phyloP scores from a whole-genome alignment of 2,113 vertebrate genomes.

The Danionella cerebrum region DNA sequence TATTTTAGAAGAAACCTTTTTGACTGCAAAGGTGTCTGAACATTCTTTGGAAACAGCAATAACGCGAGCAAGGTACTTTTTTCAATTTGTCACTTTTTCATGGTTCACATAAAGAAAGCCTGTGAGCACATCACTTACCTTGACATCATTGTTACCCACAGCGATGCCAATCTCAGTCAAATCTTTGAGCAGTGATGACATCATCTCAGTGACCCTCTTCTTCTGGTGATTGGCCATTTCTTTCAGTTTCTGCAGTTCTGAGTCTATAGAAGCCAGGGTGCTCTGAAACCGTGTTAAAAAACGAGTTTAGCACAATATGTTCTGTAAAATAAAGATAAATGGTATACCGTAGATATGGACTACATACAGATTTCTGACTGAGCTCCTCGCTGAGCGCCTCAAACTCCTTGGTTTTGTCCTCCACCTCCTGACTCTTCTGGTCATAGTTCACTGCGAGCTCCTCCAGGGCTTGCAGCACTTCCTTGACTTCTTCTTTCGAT shows the following conservation, averaged over 20 bases:
- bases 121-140: conserved; percentile 61
- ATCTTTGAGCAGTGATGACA: conserved; percentile 94
- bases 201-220: conserved; percentile 95
- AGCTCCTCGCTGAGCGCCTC: conserved; percentile 91
- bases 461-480: conserved; percentile 92
- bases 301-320: too few relatives aligned
- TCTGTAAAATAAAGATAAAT: too few relatives aligned
- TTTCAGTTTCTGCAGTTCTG: conserved; percentile 94
- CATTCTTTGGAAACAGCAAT: too few relatives aligned
- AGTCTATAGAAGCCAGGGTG: conserved; percentile 85
- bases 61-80: too few relatives aligned
- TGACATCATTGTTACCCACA: conserved; percentile 93
- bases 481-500: conserved; percentile 96
- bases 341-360: too few relatives aligned
- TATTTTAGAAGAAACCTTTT: too few relatives aligned
- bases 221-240: conserved; percentile 98
- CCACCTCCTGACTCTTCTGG: conserved; percentile 96
- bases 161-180: conserved; percentile 93
- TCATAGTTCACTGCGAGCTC: conserved; percentile 97
- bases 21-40: too few relatives aligned
- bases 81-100: neutral
- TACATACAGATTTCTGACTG: conserved; percentile 94
- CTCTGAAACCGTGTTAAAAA: too few relatives aligned
- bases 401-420: conserved; percentile 92
- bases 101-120: neutral